Evolutionary conservation across 2,888 invertebrate genomes (phyloP).

Genomic region (Cyclophora albipunctata): DNA sequence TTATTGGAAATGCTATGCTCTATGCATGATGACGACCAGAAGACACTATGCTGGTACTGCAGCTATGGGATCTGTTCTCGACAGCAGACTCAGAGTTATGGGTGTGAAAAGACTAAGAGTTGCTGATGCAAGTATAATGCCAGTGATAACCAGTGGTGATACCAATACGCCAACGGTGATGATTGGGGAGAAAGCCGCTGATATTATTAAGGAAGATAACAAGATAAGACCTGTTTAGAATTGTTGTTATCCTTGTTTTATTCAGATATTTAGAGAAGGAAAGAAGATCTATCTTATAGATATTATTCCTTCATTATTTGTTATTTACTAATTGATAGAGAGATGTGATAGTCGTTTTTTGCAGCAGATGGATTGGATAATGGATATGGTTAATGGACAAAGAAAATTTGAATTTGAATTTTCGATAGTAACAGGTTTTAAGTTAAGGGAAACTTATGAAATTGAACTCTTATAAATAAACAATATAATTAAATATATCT

Average conservation of each 20-base stretch:
- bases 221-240: not conserved
- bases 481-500: no score
- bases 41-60: conserved; percentile 82
- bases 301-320: no score
- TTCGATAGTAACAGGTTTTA: no score
- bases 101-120: conserved; percentile 27
- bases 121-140: conserved; percentile 53
- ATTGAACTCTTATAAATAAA: no score
- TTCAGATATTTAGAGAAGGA: no score
- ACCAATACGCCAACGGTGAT: conserved; percentile 64
- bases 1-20: conserved; percentile 26
- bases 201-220: conserved; percentile 25
- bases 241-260: not conserved
- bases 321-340: no score
- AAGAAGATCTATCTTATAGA: no score
- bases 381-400: no score
- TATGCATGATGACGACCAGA: conserved; percentile 71
- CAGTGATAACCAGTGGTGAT: conserved; percentile 71
- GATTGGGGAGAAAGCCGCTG: conserved; percentile 29
- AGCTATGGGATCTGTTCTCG: conserved; percentile 85
- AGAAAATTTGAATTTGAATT: no score
- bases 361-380: no score
- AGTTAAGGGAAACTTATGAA: no score
- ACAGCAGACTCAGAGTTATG: conserved; percentile 61
- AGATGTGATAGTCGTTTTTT: no score